Evolutionary conservation across 2,888 invertebrate species (phyloP).

Genomic region (Phrixothrix hirtus): DNA sequence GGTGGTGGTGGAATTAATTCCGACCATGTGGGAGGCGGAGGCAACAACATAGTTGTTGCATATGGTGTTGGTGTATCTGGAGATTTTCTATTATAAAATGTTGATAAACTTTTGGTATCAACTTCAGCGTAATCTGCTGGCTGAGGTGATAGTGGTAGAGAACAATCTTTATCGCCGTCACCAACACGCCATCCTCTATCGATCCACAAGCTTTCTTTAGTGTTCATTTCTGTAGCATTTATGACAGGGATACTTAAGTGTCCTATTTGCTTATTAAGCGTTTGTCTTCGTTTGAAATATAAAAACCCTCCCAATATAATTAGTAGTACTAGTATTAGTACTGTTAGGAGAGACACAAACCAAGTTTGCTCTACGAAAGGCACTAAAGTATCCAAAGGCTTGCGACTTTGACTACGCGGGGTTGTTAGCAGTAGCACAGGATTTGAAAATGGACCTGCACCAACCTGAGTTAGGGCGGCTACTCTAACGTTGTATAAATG

Average conservation of each 20-base stretch:
- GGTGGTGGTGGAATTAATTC: constrained; percentile 65
- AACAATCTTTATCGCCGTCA: constrained; percentile 67
- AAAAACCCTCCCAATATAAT: constrained; percentile 57
- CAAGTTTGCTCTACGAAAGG: constrained; percentile 67
- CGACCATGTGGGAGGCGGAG: constrained; percentile 54
- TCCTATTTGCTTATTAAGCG: constrained; percentile 65
- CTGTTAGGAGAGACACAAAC: constrained; percentile 71
- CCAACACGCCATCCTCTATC: constrained; percentile 70
- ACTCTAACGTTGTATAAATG: constrained; percentile 86
- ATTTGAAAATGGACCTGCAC: constrained; percentile 85
- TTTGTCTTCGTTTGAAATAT: constrained; percentile 61
- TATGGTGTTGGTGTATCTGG: constrained; percentile 71
- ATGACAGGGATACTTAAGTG: constrained; percentile 63
- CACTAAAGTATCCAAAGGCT: constrained; percentile 53
- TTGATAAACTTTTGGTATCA: constrained; percentile 67
- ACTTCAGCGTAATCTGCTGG: constrained; percentile 72
- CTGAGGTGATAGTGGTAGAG: constrained; percentile 61
- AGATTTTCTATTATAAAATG: constrained; percentile 72
- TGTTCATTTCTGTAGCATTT: constrained; percentile 53
- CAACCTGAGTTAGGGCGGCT: constrained; percentile 85
- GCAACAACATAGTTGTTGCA: constrained; percentile 73
- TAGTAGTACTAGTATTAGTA: constrained; percentile 58
- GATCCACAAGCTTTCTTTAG: constrained; percentile 70
- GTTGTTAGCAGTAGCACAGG: constrained; percentile 76
- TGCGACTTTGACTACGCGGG: constrained; percentile 57